phyloP scores from a whole-genome alignment of 1,140 invertebrate species.

The Andricus grossulariae region DNA sequence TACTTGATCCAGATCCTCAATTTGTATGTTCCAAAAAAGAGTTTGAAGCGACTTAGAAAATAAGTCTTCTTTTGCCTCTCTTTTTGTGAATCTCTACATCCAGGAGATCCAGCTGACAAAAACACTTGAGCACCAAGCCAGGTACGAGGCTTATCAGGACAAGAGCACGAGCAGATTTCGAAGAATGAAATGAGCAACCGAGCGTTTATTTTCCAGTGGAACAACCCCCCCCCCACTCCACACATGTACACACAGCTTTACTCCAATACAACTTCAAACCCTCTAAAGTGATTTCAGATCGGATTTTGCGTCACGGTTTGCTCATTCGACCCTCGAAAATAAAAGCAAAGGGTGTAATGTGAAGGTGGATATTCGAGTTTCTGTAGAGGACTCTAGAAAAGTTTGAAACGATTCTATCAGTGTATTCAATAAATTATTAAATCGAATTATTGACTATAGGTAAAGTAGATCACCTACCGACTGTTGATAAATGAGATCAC shows the following conservation, averaged over 20 bases:
- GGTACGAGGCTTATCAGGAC: not conserved
- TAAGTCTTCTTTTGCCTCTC: no score
- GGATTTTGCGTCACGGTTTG: conserved; percentile 9
- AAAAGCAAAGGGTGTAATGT: not conserved
- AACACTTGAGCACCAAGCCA: not conserved
- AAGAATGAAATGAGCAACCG: not conserved
- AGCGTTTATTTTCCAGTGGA: conserved; percentile 18
- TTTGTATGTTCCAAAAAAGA: not conserved
- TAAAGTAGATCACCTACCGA: no score
- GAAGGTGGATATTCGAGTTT: no score
- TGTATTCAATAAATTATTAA: no score
- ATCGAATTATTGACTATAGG: no score
- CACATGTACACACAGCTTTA: no score
- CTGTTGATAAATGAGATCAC: no score
- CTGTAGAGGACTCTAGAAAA: no score
- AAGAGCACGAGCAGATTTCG: conserved; percentile 8
- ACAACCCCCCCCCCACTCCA: not conserved
- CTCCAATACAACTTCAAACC: not conserved
- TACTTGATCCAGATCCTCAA: no score
- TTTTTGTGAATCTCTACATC: no score
- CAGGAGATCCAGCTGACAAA: not conserved
- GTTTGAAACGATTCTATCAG: no score
- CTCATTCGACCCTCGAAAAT: not conserved
- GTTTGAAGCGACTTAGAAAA: no score
- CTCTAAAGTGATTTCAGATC: conserved; percentile 17